Evolutionary conservation across 2,888 invertebrate species (phyloP).

Genomic region (Melikaiella ostensackeni): DNA sequence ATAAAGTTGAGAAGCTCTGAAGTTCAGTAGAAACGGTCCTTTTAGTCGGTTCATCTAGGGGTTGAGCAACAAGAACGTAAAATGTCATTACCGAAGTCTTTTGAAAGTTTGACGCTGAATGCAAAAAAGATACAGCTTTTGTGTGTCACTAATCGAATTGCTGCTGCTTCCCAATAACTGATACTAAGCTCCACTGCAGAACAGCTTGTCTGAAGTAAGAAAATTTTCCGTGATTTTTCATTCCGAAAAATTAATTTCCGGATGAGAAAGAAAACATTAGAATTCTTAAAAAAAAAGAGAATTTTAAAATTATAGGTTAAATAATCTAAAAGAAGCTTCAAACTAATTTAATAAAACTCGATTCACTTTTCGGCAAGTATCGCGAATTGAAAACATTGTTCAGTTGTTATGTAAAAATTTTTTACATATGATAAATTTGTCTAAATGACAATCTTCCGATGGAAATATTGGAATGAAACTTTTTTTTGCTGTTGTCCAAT

Average conservation of each 20-base stretch:
- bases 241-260: conserved; percentile 10
- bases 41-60: background rate
- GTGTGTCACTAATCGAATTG: conserved; percentile 25
- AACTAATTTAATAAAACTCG: background rate
- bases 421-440: no score
- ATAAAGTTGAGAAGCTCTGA: background rate
- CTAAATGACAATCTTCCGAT: no score
- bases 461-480: no score
- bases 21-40: background rate
- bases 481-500: no score
- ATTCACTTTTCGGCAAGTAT: background rate
- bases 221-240: conserved; percentile 1
- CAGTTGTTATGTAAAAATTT: no score
- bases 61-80: conserved; percentile 2
- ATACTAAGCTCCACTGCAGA: conserved; percentile 5
- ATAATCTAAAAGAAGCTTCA: background rate
- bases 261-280: background rate
- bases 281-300: background rate
- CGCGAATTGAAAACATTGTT: background rate
- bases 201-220: conserved; percentile 17
- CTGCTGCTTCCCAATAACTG: conserved; percentile 23
- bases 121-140: conserved; percentile 25
- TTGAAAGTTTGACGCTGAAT: conserved; percentile 26
- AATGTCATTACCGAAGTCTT: conserved; percentile 34
- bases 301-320: background rate